Conservation (phyloP, 2,113 vertebrate species). For the Zapornia atra region DNA sequence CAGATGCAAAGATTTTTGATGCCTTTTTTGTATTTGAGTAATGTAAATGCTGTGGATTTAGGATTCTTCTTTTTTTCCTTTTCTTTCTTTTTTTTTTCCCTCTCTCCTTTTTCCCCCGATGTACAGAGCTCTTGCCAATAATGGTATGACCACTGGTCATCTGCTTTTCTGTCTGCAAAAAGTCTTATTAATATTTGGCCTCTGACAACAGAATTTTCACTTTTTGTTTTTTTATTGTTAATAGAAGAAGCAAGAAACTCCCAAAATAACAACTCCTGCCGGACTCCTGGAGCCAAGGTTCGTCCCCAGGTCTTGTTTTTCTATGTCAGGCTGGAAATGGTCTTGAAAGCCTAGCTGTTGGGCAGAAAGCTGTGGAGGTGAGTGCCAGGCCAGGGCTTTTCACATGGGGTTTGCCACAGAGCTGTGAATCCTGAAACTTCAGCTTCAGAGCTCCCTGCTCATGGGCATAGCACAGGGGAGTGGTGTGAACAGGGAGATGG, state of each 20-base stretch:
- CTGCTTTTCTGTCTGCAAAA: not conserved
- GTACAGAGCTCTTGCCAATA: not conserved
- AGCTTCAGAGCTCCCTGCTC: not conserved
- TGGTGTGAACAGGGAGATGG: not conserved
- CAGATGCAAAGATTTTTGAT: not conserved
- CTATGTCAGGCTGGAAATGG: not conserved
- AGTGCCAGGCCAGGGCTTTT: not conserved
- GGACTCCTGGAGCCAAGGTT: not conserved
- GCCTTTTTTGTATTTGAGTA: not conserved
- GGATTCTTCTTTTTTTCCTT: not conserved
- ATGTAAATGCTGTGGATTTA: not conserved
- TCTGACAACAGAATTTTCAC: not conserved
- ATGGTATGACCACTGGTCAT: not conserved
- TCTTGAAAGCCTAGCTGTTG: not conserved
- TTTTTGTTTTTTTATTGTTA: not conserved
- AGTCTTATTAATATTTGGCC: not conserved
- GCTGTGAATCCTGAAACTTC: not conserved
- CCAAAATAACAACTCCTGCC: not conserved
- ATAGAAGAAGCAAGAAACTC: not conserved
- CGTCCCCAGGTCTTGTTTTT: not conserved
- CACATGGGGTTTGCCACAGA: not conserved
- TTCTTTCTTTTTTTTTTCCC: not conserved
- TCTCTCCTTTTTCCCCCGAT: rapidly evolving
- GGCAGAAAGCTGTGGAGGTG: not conserved
- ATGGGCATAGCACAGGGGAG: not conserved